phyloP scores from a whole-genome alignment of 2,113 vertebrate genomes.

The Cygnus buccinator region DNA sequence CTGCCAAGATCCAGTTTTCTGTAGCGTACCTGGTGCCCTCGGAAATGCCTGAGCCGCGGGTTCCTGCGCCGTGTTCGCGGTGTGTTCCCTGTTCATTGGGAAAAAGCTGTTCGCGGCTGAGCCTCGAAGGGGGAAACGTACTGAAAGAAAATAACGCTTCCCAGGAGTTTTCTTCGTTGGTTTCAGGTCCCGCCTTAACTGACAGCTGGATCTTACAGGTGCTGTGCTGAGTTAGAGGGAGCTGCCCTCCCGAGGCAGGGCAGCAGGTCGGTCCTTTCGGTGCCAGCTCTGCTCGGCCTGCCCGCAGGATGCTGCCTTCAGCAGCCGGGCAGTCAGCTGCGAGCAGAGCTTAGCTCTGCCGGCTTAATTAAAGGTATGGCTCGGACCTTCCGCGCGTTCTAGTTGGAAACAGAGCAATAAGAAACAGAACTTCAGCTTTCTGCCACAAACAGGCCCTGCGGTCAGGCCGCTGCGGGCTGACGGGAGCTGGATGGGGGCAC shows the following conservation, averaged over 20 bases:
- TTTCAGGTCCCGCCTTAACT: background rate
- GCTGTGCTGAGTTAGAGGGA: background rate
- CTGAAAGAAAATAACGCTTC: background rate
- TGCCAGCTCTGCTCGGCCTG: background rate
- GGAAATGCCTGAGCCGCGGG: fast-evolving
- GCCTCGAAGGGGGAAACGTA: background rate
- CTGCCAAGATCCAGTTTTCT: background rate
- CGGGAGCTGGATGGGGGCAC: too few relatives aligned
- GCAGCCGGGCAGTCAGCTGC: background rate
- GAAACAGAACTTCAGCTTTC: background rate
- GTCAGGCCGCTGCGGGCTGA: too few relatives aligned
- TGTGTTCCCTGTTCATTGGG: background rate
- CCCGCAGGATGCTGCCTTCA: background rate
- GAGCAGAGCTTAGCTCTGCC: background rate
- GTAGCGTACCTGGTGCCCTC: fast-evolving
- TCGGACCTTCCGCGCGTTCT: background rate
- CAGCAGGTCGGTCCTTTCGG: background rate
- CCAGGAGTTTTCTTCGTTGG: background rate
- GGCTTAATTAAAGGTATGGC: background rate
- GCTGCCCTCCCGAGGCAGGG: background rate
- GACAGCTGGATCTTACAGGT: background rate
- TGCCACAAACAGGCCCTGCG: background rate
- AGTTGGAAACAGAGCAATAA: background rate
- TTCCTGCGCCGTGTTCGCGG: fast-evolving
- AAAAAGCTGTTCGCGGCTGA: background rate